A percentile compares a stretch with the other conserved stretches of the same genome.
Evolutionary conservation across 2,113 vertebrate species (phyloP).

Genomic region (Corydoras maculifer): DNA sequence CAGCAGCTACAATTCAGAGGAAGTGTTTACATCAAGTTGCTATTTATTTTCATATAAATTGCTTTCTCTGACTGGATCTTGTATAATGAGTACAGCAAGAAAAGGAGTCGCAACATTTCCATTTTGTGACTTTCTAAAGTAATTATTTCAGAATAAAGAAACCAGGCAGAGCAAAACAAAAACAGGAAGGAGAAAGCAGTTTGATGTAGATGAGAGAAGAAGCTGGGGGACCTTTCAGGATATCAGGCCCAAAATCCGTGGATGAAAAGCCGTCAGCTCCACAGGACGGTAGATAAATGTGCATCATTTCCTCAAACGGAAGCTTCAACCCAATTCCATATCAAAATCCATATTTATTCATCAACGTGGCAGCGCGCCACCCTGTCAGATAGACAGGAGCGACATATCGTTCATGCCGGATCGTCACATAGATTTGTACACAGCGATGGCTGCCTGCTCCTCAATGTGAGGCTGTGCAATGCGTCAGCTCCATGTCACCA

Average conservation of each 20-base stretch:
- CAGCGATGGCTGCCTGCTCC: constrained; percentile 6
- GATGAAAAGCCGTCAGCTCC: neutral
- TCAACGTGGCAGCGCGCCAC: neutral
- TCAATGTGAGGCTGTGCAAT: constrained; percentile 16
- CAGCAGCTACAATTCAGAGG: too few relatives aligned
- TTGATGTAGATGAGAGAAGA: neutral
- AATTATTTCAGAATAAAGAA: too few relatives aligned
- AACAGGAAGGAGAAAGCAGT: neutral
- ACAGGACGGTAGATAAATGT: constrained; percentile 8
- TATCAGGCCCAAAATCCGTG: neutral
- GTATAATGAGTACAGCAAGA: too few relatives aligned
- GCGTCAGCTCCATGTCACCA: constrained; percentile 16
- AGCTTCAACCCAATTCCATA: constrained; percentile 6
- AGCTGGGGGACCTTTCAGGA: neutral
- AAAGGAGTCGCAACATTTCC: too few relatives aligned
- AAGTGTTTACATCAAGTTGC: too few relatives aligned
- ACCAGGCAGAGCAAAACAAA: too few relatives aligned
- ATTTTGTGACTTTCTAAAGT: too few relatives aligned
- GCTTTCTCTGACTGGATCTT: too few relatives aligned
- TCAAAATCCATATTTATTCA: constrained; percentile 21
- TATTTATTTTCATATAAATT: too few relatives aligned
- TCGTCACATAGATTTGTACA: constrained; percentile 14
- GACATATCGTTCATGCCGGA: constrained; percentile 14
- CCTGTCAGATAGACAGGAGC: constrained; percentile 9
- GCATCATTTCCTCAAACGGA: neutral